phyloP scores from a whole-genome alignment of 2,797 vertebrate genomes.

The Holocentrus rufus region DNA sequence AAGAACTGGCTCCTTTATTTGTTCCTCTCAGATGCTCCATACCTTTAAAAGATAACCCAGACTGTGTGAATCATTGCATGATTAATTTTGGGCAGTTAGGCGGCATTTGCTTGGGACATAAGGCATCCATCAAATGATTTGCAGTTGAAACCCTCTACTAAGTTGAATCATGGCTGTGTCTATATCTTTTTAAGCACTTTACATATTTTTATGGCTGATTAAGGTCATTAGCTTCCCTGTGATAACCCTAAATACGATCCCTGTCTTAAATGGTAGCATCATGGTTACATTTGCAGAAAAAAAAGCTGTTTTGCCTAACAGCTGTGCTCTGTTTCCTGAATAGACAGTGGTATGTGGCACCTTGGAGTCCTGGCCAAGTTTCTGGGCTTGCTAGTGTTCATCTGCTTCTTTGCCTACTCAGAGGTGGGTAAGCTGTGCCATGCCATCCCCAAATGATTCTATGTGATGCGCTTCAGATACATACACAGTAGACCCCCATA shows the following conservation, averaged over 20 bases:
- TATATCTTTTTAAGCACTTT: no score
- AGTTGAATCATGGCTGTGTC: no score
- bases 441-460: not conserved
- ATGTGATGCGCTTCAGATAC: not conserved
- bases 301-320: not conserved
- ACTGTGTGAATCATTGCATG: not conserved
- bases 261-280: not conserved
- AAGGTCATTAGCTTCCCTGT: no score
- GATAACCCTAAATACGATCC: not conserved
- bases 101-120: no score
- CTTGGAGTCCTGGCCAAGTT: constrained; percentile 90
- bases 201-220: no score
- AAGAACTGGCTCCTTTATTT: no score
- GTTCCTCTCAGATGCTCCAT: not conserved
- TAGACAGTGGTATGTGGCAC: constrained; percentile 93
- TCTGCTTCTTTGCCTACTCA: constrained; percentile 92
- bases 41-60: not conserved
- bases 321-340: constrained; percentile 21
- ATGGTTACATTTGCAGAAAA: not conserved
- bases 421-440: constrained; percentile 79
- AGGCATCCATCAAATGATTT: no score
- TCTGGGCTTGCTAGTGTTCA: constrained; percentile 86
- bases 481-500: no score
- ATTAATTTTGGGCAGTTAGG: not conserved
- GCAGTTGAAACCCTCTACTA: no score